A percentile compares a stretch with the other conserved stretches of the same genome.
phyloP scores from a whole-genome alignment of 2,797 vertebrate genomes.

The Platalea minor region DNA sequence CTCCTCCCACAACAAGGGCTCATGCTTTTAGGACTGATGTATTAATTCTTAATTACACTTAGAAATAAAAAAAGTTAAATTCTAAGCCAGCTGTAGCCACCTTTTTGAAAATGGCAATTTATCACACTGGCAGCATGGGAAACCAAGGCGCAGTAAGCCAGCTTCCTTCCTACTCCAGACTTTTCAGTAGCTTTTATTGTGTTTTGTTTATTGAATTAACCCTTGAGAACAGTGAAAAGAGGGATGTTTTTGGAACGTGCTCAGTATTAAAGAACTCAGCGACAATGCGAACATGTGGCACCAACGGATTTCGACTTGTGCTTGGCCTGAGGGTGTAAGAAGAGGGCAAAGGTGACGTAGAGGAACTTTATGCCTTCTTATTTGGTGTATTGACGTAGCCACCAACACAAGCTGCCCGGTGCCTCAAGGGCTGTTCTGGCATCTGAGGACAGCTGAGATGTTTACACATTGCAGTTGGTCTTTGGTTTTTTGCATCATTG shows the following conservation, averaged over 20 bases:
- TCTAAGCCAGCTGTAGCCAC: not conserved
- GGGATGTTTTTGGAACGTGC: not conserved
- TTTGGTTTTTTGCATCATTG: not conserved
- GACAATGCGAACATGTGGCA: not conserved
- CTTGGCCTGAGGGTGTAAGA: not conserved
- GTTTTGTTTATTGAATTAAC: slow-evolving; percentile 29
- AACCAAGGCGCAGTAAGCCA: not conserved
- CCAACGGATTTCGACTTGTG: not conserved
- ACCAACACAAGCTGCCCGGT: not conserved
- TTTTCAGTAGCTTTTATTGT: slow-evolving; percentile 11
- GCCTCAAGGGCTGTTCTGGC: not conserved
- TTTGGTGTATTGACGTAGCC: not conserved
- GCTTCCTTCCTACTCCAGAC: slow-evolving; percentile 33
- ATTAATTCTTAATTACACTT: not conserved
- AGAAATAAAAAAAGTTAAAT: not conserved
- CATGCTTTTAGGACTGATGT: not conserved
- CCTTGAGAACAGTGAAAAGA: not conserved
- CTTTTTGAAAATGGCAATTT: not conserved
- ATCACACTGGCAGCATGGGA: not conserved
- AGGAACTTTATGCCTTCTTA: not conserved
- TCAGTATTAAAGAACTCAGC: not conserved
- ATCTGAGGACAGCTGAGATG: not conserved
- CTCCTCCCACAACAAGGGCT: fast-evolving
- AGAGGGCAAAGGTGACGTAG: not conserved
- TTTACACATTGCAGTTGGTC: not conserved